phyloP scores from a whole-genome alignment of 2,888 invertebrate genomes.

The Drosophila multiciliata region DNA sequence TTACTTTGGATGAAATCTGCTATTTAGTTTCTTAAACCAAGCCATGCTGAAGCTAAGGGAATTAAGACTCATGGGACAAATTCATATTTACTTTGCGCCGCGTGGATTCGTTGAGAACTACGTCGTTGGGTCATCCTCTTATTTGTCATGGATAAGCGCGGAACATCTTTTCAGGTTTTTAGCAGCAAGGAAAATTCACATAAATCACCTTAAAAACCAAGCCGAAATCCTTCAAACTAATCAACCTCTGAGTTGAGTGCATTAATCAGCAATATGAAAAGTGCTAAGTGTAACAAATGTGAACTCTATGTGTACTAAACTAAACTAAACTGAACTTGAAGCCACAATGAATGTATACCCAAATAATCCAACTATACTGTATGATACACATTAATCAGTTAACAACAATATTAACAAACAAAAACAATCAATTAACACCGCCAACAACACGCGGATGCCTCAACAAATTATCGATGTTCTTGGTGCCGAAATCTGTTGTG shows the following conservation, averaged over 20 bases:
- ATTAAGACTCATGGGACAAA: conserved; percentile 7
- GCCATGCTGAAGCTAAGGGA: not conserved
- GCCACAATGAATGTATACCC: conserved; percentile 11
- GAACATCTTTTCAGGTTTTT: conserved; percentile 37
- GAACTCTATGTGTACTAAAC: conserved; percentile 28
- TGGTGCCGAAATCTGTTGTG: conserved; percentile 13
- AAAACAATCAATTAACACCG: conserved; percentile 13
- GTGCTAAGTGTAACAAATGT: conserved; percentile 20
- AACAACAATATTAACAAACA: conserved; percentile 45
- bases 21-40: not conserved
- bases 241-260: not conserved
- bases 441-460: conserved; percentile 16
- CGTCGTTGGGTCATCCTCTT: not conserved
- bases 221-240: not conserved
- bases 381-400: conserved; percentile 34
- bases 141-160: not conserved
- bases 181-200: not conserved
- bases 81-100: not conserved
- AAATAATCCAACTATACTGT: conserved; percentile 31
- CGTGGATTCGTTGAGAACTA: not conserved
- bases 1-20: not conserved
- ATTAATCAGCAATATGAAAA: conserved; percentile 3
- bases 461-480: conserved; percentile 9
- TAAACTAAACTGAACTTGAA: conserved; percentile 25
- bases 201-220: not conserved